Evolutionary conservation across 2,888 invertebrate genomes (phyloP).

Genomic region (Drosophila putrida): DNA sequence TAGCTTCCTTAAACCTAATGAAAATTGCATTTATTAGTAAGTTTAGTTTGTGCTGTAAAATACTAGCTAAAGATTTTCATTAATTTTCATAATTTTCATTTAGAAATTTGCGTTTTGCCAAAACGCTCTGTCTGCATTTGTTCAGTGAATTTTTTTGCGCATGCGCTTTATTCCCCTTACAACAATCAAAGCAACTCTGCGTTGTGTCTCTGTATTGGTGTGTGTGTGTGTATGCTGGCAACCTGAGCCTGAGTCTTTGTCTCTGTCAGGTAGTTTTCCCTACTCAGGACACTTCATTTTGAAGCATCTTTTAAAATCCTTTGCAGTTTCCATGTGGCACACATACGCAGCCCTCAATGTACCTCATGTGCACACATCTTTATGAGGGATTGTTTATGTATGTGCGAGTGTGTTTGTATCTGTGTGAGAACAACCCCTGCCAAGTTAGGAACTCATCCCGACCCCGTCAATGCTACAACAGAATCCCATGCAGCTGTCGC

Average conservation of each 20-base stretch:
- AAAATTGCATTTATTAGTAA: background rate
- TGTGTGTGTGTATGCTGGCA: conserved; percentile 46
- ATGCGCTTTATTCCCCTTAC: conserved; percentile 58
- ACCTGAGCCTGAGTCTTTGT: conserved; percentile 65
- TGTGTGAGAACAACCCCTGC: conserved; percentile 65
- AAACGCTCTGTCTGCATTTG: conserved; percentile 39
- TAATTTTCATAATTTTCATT: conserved; percentile 55
- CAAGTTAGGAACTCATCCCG: conserved; percentile 29
- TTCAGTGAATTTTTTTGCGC: conserved; percentile 69
- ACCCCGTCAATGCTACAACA: conserved; percentile 34
- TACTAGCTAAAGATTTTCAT: background rate
- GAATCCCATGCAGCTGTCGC: conserved; percentile 70
- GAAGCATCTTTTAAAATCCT: conserved; percentile 69
- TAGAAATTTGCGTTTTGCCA: conserved; percentile 49
- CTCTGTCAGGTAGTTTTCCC: conserved; percentile 72
- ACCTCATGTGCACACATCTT: conserved; percentile 10
- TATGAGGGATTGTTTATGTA: background rate
- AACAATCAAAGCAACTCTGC: conserved; percentile 72
- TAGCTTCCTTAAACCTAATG: background rate
- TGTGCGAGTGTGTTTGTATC: conserved; percentile 24
- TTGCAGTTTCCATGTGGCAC: conserved; percentile 71
- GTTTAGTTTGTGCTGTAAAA: background rate
- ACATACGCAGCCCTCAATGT: conserved; percentile 58
- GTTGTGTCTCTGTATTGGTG: conserved; percentile 29
- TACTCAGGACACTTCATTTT: conserved; percentile 50